Base-by-base conservation (phyloP, 2,888 invertebrate genomes). In the Diarsia mendica region DNA sequence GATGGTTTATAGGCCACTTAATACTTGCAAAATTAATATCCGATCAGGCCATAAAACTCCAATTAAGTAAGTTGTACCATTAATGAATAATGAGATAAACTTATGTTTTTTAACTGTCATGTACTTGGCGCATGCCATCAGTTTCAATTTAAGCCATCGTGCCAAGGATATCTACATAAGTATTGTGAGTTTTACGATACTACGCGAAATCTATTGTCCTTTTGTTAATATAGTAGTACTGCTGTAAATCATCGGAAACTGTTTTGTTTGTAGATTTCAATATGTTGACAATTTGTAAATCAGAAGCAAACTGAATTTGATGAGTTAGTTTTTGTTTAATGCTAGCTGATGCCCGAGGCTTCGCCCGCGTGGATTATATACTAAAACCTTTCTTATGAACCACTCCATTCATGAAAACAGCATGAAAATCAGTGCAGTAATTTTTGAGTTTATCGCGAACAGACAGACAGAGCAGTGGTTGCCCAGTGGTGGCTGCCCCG, bases 151-250 rank as follows among this genome's bases (percentile, higher is more conserved):
- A 48, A 75, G 65, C 64, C n/a, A 66, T 33, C 46, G 55, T 75
- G 80, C 75, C 85, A 84, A 86, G 85, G 86, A 72, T 61, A 81
- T 48, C 60, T 6, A 60, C 80, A 55, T 58, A 61, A 33, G 63
- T 67, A 67, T 64, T 63, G 60, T 48, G 18, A 72, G 48, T 72
- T 81, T 80, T 53, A 72, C 61, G 60, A 63, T 61, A 61, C 13
- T 44, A 23, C 18, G 18, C 51, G 20, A 33, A 74, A 20, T 18
- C 28, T 65, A 76, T 78, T 85, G 86, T 83, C 28, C 63, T 46
- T 71, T 80, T 72, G 67, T 69, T 20, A 33, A 66, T 67, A 28
- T 68, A 28, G 23, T 49, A 61, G 66, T 60, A 13, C 39, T 8
- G 39, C 8, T 39, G 39, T 75, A 69, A 82, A 71, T 11, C 53